Percentiles rank a stretch among this genome's conserved stretches.
These are phyloP conservation scores for Cygnus buccinator DNA, from an alignment of 2,113 vertebrate genomes.

Conservation along the genomic window DNA sequence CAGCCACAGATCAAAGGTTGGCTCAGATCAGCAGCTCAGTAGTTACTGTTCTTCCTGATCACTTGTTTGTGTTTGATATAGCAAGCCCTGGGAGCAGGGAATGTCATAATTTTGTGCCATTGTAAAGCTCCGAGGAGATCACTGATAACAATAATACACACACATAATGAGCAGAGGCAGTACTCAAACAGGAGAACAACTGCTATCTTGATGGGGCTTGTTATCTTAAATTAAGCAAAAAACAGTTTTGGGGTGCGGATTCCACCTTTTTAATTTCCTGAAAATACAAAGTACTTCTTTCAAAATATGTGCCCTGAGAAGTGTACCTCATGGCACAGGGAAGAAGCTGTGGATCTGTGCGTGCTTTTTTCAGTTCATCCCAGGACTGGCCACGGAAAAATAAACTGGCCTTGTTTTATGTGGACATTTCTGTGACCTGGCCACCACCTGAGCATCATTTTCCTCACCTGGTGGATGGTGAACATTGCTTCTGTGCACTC, in stretches of 20 bases:
- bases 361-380: background rate
- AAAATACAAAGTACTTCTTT: background rate
- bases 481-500: background rate
- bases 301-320: background rate
- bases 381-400: background rate
- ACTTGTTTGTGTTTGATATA: background rate
- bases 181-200: background rate
- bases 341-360: no score
- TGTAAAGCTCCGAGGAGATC: background rate
- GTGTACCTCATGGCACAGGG: background rate
- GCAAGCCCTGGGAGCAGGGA: background rate
- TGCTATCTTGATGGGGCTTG: background rate
- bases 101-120: background rate
- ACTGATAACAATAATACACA: conserved; percentile 6
- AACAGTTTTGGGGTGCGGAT: background rate
- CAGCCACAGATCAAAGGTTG: background rate
- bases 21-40: background rate
- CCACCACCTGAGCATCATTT: rapidly evolving
- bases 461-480: background rate
- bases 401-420: background rate
- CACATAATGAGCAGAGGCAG: background rate
- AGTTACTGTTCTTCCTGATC: background rate
- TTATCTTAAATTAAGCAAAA: conserved; percentile 12
- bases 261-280: conserved; percentile 18
- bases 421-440: rapidly evolving